Base-by-base conservation (phyloP, 2,113 vertebrate species). In the Syngnathus floridae region DNA sequence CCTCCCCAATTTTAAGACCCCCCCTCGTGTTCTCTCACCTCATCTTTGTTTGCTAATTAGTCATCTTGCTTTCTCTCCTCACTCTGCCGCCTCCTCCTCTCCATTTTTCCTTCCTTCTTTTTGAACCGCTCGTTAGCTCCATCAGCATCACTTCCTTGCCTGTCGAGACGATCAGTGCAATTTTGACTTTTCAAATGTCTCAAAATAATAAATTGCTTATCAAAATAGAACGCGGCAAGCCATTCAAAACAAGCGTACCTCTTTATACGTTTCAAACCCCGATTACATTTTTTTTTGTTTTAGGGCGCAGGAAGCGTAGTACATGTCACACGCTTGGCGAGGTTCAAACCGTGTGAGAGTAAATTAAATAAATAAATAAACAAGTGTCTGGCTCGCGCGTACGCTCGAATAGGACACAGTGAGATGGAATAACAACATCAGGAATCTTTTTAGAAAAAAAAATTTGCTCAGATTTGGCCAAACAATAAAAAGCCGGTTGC, bases 381-480 rank as follows among this genome's bases (percentile, higher is more conserved):
- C 26, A 31, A 12, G 73, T 72, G 78, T 79, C 69, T 81, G 77
- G 75, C 76, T 83, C 69, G 67, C 77, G 80, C 76, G 84, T 76
- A 86, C 76, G 88, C 86, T 86, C 71, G 82, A 87, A 83, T 87
- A 85, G 82, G 79, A 79, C 85, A 88, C 81, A 86, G 74, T 82
- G 83, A 90, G 90, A 92, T 79, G 82, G 87, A 88, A 88, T 87
- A 89, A 87, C 83, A 80, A 76, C 88, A 90, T 90, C 84, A 81
- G 79, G 82, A 79, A 62, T 82, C 82, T 79, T 84, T 3, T 84
- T 3, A 31, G 3, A 31, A 31, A 31, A 31, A 31, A 75, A 85
- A 81, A 87, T 69, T 71, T 83, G 35, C 67, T 65, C 49, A 54
- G 54, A 72, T 61, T 48, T 64, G 64, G 67, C 71, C 22, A 67